Evolutionary conservation across 2,113 vertebrate species (phyloP), one percentile per base, ranked within the genome.

Genomic region (Boulengeromyrus knoepffleri): DNA sequence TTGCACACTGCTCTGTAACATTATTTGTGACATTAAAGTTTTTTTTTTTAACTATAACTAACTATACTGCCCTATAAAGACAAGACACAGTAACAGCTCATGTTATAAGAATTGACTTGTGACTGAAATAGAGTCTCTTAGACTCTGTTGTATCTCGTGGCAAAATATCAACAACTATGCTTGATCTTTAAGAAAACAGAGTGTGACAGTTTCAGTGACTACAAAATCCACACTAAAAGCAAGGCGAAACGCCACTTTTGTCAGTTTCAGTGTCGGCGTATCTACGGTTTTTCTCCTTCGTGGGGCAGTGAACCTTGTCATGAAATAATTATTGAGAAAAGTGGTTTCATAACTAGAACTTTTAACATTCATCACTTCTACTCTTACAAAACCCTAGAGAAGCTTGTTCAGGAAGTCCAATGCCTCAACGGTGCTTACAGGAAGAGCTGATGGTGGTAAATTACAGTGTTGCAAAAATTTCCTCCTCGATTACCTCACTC

Each of bases 381-480:
- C 12, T 56, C 39, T 95, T 94, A 93, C 93, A 92, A 91, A 90
- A 95, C 89, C 31, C 91, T 83, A 90, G 91, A 66, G 85, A 45
- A 90, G 45, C 5, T 1, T 53, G 93, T 92, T 93, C 92, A 94
- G 95, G 95, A 96, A 96, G 95, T 94, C 89, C 36, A 88, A 91
- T 3, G 87, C 49, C 58, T 87, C 74, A 90, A 91, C 89, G 52
- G 12, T 36, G 39, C 49, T 50, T 10, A 74, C 89, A 93, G 92
- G 91, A 94, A 93, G 89, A 93, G 89, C 91, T 90, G 80, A 91
- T 93, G 91, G 70, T 89, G 89, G 92, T 85, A 92, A 94, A 92
- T 88, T 90, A 17, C 21, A 58, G 19, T 95, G 92, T 93, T 10
- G 92, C 92, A 94, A 95, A 52, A 85, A 45, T 85, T 47, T 85